Percentiles rank a stretch among this genome's conserved stretches.
These are phyloP conservation scores for Neocrepidodera transversa DNA, from an alignment of 2,888 invertebrate species.

Conservation along the genomic window DNA sequence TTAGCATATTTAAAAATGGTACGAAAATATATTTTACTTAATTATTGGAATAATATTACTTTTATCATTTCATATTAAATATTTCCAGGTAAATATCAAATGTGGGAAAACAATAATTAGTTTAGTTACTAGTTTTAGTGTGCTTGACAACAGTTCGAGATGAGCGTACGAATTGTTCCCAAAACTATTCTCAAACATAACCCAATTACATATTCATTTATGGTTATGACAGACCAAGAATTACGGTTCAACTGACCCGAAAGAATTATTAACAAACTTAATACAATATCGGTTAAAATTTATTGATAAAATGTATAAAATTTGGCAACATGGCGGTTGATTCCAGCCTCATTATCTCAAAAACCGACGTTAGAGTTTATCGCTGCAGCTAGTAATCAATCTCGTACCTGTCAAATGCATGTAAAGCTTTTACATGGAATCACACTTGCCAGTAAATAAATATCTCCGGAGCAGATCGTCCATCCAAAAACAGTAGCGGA, in stretches of 20 bases:
- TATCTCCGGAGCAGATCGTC: constrained; percentile 18
- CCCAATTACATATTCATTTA: constrained; percentile 25
- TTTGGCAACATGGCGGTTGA: not conserved
- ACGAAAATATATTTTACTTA: too few species aligned
- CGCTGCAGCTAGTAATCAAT: constrained; percentile 50
- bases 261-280: too few species aligned
- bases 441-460: constrained; percentile 44
- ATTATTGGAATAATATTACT: too few species aligned
- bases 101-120: constrained; percentile 13
- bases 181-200: constrained; percentile 19
- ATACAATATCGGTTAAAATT: too few species aligned
- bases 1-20: too few species aligned
- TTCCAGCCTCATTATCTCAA: constrained; percentile 41
- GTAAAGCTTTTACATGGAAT: constrained; percentile 49
- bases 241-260: not conserved
- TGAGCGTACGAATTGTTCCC: constrained; percentile 11
- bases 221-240: constrained; percentile 20
- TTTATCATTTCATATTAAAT: too few species aligned
- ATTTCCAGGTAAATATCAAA: constrained; percentile 24
- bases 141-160: constrained; percentile 19
- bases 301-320: not conserved
- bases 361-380: constrained; percentile 52
- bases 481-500: not conserved
- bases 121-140: constrained; percentile 26
- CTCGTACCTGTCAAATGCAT: constrained; percentile 51